phyloP scores from a whole-genome alignment of 92 coral and sea anemone genomes.

The Umimayanthus kanabou region DNA sequence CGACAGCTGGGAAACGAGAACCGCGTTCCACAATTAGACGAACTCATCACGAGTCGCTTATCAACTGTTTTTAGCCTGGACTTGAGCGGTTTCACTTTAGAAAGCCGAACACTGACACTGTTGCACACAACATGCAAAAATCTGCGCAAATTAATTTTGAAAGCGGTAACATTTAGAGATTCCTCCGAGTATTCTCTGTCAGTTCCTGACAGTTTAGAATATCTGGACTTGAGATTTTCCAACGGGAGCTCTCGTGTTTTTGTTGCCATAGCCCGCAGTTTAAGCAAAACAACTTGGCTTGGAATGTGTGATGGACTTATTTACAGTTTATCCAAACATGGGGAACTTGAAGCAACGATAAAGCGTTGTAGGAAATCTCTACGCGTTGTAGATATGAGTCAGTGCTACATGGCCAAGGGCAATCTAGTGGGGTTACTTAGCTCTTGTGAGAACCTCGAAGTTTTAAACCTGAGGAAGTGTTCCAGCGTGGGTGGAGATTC shows the following conservation, averaged over 20 bases:
- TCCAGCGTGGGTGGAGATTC: not conserved
- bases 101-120: not conserved
- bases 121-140: not conserved
- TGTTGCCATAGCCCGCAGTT: not conserved
- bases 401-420: not conserved
- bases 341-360: constrained; percentile 13
- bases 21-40: not conserved
- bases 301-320: constrained; percentile 20
- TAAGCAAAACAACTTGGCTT: constrained; percentile 3
- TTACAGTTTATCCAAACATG: constrained; percentile 1
- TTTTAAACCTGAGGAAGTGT: not conserved
- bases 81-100: constrained; percentile 10
- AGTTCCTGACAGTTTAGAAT: not conserved
- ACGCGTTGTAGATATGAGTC: not conserved
- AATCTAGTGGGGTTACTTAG: not conserved
- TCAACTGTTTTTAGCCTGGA: constrained; percentile 14
- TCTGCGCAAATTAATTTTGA: not conserved
- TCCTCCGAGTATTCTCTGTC: not conserved
- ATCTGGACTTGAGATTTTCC: not conserved
- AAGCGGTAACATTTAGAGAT: not conserved
- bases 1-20: constrained; percentile 13
- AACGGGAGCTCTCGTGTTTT: not conserved
- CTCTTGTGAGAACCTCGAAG: constrained; percentile 6
- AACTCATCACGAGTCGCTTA: not conserved
- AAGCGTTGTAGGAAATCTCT: not conserved